Base-by-base conservation (phyloP, 1,140 invertebrate genomes). In the Elymnias hypermnestra region DNA sequence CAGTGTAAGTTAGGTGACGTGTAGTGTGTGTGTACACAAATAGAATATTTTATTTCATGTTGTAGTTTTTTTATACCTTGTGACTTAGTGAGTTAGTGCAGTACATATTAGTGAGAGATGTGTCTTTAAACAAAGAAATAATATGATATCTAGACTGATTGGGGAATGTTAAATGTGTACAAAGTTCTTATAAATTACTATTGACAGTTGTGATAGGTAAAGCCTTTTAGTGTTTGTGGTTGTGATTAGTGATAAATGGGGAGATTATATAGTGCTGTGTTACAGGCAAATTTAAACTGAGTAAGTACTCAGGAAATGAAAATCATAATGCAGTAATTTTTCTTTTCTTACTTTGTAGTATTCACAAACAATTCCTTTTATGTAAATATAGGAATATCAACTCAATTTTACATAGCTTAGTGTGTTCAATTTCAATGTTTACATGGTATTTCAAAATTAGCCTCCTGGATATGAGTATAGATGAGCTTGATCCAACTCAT, bases 11-110 rank as follows among this genome's bases (percentile, higher is more conserved):
- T 76, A 82, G 74, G 75, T 74, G 69, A 75, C 67, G 82, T 85
- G 82, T 83, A 78, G 81, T 85, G 79, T 83, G 75, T 70, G 78
- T 79, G 70, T 62, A 71, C 51, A 63, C 53, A 75, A 82, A 85
- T 83, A 83, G 76, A 84, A 66, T 67, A 75, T 83, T 75, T 62
- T 63, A 72, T 71, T 62, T 59, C 19, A 75, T 51, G 60, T 72
- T 81, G 74, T 83, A 63, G 76, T 84, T 84, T 84, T 84, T 73
- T 83, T 83, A 73, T 45, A 78, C 75, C 81, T 76, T 74, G 81
- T 84, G 77, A 67, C 46, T 55, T 66, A 53, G 72, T 71, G 61
- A 47, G 47, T 50, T 41, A 63, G 65, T 70, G 68, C 31, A 61
- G 59, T 65, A 59, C 25, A 23, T 28, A 18, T 37, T 31, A 50